Conservation (phyloP, 2,113 vertebrate genomes). For the Sphyrna mokarran region DNA sequence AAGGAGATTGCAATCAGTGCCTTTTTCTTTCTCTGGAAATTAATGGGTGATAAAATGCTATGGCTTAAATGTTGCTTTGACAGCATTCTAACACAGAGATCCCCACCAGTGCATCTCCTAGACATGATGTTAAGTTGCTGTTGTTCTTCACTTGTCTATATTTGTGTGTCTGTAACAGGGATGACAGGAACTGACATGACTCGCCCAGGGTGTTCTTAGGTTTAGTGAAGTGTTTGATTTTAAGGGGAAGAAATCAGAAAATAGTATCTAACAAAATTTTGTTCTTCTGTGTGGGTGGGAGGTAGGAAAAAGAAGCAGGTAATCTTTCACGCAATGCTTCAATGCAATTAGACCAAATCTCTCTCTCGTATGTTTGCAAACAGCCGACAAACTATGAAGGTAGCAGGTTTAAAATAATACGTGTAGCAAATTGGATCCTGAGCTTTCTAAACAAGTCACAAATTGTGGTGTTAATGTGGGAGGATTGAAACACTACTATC, state of each 20-base stretch:
- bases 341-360: neutral
- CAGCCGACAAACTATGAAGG: neutral
- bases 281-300: neutral
- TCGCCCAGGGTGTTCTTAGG: neutral
- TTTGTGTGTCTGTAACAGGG: neutral
- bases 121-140: neutral
- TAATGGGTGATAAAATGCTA: neutral
- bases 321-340: neutral
- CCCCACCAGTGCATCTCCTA: neutral
- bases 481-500: too few relatives aligned
- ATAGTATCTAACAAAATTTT: neutral
- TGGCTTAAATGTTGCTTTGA: neutral
- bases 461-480: too few relatives aligned
- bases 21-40: neutral
- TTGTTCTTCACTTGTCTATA: neutral
- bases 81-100: neutral
- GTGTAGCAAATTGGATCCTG: neutral
- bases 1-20: neutral
- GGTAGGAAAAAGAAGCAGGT: neutral
- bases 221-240: neutral
- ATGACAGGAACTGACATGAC: neutral
- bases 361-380: neutral
- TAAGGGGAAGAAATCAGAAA: neutral
- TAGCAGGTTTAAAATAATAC: neutral
- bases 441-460: neutral